Conservation (phyloP, 2,113 vertebrate genomes). For the Baryphthengus martii region DNA sequence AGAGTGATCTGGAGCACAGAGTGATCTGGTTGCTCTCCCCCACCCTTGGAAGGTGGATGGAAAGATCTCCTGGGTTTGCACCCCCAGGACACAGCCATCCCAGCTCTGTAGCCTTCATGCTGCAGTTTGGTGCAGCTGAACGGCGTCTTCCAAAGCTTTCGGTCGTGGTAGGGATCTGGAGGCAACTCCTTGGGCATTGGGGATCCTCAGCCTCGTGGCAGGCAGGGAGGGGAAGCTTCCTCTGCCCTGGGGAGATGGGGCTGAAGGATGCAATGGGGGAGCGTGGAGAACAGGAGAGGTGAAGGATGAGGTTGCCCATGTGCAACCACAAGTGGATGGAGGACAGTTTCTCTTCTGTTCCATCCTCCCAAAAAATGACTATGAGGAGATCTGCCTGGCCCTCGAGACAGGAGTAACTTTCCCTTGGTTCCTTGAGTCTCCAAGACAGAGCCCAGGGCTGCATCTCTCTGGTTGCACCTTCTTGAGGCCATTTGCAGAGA, state of each 20-base stretch:
- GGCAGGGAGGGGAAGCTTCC: not conserved
- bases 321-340: not conserved
- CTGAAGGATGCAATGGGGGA: not conserved
- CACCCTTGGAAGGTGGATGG: not conserved
- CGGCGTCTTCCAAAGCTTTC: not conserved
- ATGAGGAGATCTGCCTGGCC: not conserved
- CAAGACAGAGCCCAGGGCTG: accelerated
- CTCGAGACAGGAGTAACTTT: not conserved
- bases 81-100: not conserved
- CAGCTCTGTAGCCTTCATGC: not conserved
- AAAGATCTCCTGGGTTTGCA: not conserved
- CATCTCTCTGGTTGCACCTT: not conserved
- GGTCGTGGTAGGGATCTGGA: not conserved
- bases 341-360: not conserved
- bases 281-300: not conserved
- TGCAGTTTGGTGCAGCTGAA: not conserved
- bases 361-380: not conserved
- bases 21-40: not conserved
- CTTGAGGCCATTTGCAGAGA: not conserved
- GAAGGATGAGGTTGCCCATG: not conserved
- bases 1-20: not conserved
- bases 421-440: not conserved
- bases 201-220: not conserved
- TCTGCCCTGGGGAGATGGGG: not conserved
- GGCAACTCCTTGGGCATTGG: not conserved